A percentile compares a stretch with the other conserved stretches of the same genome.
phyloP scores from a whole-genome alignment of 2,113 vertebrate species.

The Nematolebias whitei region DNA sequence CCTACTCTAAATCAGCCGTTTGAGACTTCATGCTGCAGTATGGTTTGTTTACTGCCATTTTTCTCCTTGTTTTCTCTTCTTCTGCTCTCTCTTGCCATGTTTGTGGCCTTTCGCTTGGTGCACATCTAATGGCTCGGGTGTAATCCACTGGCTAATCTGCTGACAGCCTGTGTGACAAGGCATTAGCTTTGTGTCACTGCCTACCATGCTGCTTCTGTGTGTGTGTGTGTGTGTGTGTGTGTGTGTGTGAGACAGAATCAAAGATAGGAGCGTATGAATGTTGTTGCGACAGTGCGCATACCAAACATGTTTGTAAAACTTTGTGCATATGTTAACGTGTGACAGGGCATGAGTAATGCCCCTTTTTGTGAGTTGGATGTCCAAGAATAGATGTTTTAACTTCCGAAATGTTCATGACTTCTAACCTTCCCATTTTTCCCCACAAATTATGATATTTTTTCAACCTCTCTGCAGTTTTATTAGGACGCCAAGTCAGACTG shows the following conservation, averaged over 20 bases:
- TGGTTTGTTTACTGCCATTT: constrained; percentile 19
- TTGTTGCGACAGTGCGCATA: constrained; percentile 28
- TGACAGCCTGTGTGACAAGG: constrained; percentile 83
- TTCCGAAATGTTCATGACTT: constrained; percentile 35
- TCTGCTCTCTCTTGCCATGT: constrained; percentile 57
- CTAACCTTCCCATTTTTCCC: constrained; percentile 44
- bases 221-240: constrained; percentile 51
- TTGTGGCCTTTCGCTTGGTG: constrained; percentile 78
- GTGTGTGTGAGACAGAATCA: constrained; percentile 49
- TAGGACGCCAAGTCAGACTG: constrained; percentile 36
- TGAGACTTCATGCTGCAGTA: constrained; percentile 2
- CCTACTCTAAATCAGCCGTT: constrained; percentile 14
- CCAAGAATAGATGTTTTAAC: constrained; percentile 29
- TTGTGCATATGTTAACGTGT: constrained; percentile 21
- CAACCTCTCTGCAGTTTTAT: constrained; percentile 30
- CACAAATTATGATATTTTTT: constrained; percentile 32
- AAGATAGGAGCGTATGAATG: constrained; percentile 18
- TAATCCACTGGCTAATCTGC: constrained; percentile 85
- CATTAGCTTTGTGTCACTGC: constrained; percentile 83
- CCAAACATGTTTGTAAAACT: constrained; percentile 39
- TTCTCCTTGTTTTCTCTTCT: constrained; percentile 16
- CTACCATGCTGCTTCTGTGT: constrained; percentile 73
- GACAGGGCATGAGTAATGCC: constrained; percentile 32
- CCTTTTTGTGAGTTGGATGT: constrained; percentile 29
- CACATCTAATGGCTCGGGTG: constrained; percentile 82